phyloP scores from a whole-genome alignment of 1,140 invertebrate genomes.

The Drosophila setifemur region DNA sequence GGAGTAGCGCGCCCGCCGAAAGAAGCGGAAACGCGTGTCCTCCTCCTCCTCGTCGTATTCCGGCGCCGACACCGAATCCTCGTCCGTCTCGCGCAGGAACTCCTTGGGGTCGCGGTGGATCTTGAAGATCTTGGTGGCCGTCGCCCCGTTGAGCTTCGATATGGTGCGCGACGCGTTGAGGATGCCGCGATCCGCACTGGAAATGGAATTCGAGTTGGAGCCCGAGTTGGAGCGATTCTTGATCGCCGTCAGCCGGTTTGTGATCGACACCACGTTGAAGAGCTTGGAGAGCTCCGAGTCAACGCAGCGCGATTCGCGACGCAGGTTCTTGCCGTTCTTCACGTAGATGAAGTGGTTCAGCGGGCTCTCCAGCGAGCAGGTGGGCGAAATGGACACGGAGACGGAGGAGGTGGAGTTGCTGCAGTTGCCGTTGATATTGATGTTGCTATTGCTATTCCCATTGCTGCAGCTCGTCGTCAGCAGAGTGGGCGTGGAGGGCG shows the following conservation, averaged over 20 bases:
- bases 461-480: constrained; percentile 54
- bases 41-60: constrained; percentile 77
- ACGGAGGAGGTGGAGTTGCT: constrained; percentile 9
- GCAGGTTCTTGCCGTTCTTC: constrained; percentile 77
- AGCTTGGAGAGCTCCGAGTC: constrained; percentile 75
- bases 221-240: constrained; percentile 59
- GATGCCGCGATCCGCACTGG: constrained; percentile 59
- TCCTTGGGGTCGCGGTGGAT: constrained; percentile 76
- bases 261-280: constrained; percentile 77
- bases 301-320: constrained; percentile 69
- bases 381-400: constrained; percentile 59
- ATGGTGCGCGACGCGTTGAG: constrained; percentile 72
- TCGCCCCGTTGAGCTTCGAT: constrained; percentile 63
- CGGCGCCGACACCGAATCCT: constrained; percentile 78
- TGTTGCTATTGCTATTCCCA: constrained; percentile 22
- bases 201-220: constrained; percentile 7
- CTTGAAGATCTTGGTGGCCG: constrained; percentile 71
- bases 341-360: constrained; percentile 79
- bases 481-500: constrained; percentile 77
- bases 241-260: constrained; percentile 57
- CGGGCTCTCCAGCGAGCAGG: constrained; percentile 53
- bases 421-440: constrained; percentile 40
- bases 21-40: constrained; percentile 65
- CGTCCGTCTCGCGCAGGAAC: constrained; percentile 72
- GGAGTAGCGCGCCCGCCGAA: constrained; percentile 52